Base-by-base conservation (phyloP, 1,140 invertebrate species). In the Holotrichia oblita region DNA sequence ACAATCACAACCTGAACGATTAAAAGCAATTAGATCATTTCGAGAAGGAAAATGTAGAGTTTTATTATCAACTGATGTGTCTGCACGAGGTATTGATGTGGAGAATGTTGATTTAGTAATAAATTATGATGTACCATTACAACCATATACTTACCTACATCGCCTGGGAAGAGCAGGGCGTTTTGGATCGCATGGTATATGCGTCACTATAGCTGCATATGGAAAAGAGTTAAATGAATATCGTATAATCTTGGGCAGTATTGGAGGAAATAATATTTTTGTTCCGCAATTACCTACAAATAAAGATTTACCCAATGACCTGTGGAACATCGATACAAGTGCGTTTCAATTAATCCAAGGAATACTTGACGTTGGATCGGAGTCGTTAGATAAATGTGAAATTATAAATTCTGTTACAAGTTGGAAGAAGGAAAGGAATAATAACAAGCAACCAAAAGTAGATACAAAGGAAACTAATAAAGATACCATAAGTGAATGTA, bases 131-230 rank as follows among this genome's bases (percentile, higher is more conserved):
- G 85, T 94, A 48, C 96, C 98, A 1, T 83, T 82, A 73, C 93
- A 97, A 85, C 89, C 91, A 82, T 92, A 95, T 77, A 98, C 96
- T 2, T 99, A 99, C 90, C 90, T 99, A 78, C 98, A 99, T 88
- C 90, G 98, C 85, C 97, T 98, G 84, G 98, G 98, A 6, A 90
- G 98, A 83, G 96, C 97, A 75, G 98, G 98, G 0, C 89, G 98
- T 82, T 99, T 93, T 89, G 95, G 95, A 0, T 93, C 94, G 17
- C 89, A 90, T 84, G 95, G 94, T 77, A 89, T 92, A 73, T 91
- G 93, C 24, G 90, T 96, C 27, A 93, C 90, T 80, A 89, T 95
- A 76, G 83, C 93, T 20, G 87, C 90, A 61, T 86, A 91, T 79
- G 89, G 89, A 22, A 87, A 89, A 69, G 93, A 94, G 84, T 76